Conservation (phyloP, 2,888 invertebrate species). For the Shargacucullia verbasci region DNA sequence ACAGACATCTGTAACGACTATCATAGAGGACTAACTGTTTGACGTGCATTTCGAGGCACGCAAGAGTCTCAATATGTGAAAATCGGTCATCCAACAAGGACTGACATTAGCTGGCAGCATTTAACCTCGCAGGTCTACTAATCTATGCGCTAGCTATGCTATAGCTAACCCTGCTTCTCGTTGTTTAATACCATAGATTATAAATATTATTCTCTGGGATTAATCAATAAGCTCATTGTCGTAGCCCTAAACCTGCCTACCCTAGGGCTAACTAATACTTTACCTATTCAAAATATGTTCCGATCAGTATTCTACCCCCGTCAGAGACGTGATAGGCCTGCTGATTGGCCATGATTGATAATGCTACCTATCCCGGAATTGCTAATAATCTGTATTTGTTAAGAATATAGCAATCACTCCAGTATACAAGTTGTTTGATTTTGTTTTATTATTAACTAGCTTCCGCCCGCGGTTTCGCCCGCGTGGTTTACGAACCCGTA, state of each 20-base stretch:
- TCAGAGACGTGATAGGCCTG: conserved; percentile 36
- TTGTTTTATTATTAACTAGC: not conserved
- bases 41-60: no score
- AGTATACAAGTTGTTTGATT: not conserved
- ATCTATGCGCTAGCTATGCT: no score
- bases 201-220: conserved; percentile 9
- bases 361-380: conserved; percentile 15
- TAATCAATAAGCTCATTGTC: conserved; percentile 18
- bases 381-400: conserved; percentile 30
- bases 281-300: conserved; percentile 41
- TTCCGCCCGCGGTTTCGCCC: no score
- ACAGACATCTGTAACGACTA: no score
- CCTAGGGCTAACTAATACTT: conserved; percentile 37
- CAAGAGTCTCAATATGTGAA: no score
- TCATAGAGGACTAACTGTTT: no score
- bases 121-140: no score
- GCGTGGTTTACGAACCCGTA: no score
- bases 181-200: conserved; percentile 12
- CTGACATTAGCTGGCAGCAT: no score
- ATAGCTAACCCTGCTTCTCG: no score
- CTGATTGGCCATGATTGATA: conserved; percentile 43
- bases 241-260: conserved; percentile 23
- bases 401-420: not conserved
- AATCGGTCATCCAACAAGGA: no score
- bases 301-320: conserved; percentile 32